Percentiles rank a stretch among this genome's conserved stretches.
Conservation (phyloP, 2,797 vertebrate species). For the Platalea minor region DNA sequence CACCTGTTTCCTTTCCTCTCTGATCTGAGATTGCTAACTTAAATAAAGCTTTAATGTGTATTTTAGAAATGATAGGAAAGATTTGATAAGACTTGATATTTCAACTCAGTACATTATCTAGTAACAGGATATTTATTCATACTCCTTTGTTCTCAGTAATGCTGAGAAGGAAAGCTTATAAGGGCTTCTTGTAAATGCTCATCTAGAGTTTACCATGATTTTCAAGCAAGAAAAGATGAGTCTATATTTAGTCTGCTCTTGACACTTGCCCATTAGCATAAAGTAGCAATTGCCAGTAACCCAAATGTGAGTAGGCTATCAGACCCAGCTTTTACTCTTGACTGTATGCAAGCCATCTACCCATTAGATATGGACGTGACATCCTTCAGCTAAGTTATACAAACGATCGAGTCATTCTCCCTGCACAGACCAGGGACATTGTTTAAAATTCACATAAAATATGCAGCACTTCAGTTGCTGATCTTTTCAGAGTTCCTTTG, state of each 20-base stretch:
- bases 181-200: background rate
- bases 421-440: background rate
- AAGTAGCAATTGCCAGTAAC: background rate
- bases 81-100: background rate
- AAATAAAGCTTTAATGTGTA: background rate
- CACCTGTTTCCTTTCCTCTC: background rate
- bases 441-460: slow-evolving; percentile 32
- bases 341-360: background rate
- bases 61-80: background rate
- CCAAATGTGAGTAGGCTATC: background rate
- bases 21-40: background rate
- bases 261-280: background rate
- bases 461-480: background rate
- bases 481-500: slow-evolving; percentile 8
- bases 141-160: background rate
- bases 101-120: background rate
- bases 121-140: background rate
- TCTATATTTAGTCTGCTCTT: background rate
- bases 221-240: background rate
- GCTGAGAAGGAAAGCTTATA: background rate
- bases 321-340: background rate
- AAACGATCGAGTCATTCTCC: background rate
- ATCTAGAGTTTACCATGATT: background rate
- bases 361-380: background rate
- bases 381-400: background rate